Evolutionary conservation across 2,113 vertebrate species (phyloP).

Genomic region (Catharus fuscescens): DNA sequence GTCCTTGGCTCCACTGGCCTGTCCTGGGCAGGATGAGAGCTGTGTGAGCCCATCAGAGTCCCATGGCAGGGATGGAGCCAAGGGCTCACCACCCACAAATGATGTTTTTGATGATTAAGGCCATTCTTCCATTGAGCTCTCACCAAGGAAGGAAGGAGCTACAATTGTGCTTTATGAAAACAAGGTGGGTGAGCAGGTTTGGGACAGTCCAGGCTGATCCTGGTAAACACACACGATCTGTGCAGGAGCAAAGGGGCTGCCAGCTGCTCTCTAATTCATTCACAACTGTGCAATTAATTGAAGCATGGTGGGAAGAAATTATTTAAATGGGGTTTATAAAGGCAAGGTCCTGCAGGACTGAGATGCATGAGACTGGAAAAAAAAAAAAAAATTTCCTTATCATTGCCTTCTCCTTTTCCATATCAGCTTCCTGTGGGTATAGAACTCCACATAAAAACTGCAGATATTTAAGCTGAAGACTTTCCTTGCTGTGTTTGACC

Average conservation of each 20-base stretch:
- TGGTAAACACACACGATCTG: not conserved
- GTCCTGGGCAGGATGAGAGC: not conserved
- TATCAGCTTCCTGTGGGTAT: not conserved
- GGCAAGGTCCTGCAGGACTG: not conserved
- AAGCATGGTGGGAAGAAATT: not conserved
- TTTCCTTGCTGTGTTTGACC: not conserved
- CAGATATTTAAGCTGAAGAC: not conserved
- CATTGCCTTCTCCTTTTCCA: not conserved
- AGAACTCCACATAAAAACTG: not conserved
- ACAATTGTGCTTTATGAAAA: not conserved
- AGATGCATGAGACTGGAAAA: not conserved
- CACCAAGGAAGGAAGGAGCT: not conserved
- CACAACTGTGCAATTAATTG: not conserved
- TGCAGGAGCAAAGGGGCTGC: not conserved
- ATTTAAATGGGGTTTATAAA: not conserved
- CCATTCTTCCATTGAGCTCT: not conserved
- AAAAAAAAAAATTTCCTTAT: not conserved
- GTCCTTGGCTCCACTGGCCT: not conserved
- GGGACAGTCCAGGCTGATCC: not conserved
- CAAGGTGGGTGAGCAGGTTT: not conserved
- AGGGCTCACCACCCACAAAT: not conserved
- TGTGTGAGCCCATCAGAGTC: not conserved
- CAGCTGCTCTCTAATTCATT: not conserved
- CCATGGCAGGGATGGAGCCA: not conserved
- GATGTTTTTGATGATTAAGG: not conserved